Evolutionary conservation across 2,797 vertebrate genomes (phyloP).

Genomic region (Hydrolagus colliei): DNA sequence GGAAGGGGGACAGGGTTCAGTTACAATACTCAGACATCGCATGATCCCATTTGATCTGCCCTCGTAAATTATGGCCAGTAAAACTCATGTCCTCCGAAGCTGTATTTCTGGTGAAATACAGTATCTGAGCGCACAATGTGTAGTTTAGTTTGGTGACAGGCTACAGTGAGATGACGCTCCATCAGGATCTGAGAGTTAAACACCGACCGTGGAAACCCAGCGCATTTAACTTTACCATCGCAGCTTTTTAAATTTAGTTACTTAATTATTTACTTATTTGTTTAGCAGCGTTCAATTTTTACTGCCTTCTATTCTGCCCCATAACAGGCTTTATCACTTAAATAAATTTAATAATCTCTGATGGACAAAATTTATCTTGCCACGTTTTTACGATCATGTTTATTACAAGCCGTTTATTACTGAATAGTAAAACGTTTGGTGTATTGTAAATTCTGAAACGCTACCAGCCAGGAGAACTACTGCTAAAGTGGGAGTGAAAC

Average conservation of each 20-base stretch:
- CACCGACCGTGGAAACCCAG: background rate
- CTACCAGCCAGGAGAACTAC: background rate
- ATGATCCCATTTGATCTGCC: background rate
- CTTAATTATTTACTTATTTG: slow-evolving; percentile 21
- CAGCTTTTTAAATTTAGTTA: background rate
- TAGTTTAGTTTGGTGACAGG: background rate
- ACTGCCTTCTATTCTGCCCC: background rate
- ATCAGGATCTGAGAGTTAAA: background rate
- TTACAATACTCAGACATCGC: background rate
- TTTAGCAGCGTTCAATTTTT: slow-evolving; percentile 24
- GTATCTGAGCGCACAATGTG: background rate
- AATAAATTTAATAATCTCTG: slow-evolving; percentile 26
- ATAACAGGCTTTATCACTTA: slow-evolving; percentile 12
- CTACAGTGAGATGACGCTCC: background rate
- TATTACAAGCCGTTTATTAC: slow-evolving; percentile 9
- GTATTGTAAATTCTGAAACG: slow-evolving; percentile 22
- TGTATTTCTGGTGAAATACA: background rate
- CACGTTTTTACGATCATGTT: slow-evolving; percentile 4
- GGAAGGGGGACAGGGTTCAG: background rate
- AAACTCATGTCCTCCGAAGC: background rate
- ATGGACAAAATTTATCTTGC: slow-evolving; percentile 28
- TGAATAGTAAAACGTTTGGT: slow-evolving; percentile 25
- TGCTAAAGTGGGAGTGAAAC: background rate
- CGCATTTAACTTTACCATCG: background rate
- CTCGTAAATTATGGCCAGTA: background rate